Conservation (phyloP, 2,113 vertebrate genomes). For the crab-eating macaque (Macaca fascicularis) region DNA sequence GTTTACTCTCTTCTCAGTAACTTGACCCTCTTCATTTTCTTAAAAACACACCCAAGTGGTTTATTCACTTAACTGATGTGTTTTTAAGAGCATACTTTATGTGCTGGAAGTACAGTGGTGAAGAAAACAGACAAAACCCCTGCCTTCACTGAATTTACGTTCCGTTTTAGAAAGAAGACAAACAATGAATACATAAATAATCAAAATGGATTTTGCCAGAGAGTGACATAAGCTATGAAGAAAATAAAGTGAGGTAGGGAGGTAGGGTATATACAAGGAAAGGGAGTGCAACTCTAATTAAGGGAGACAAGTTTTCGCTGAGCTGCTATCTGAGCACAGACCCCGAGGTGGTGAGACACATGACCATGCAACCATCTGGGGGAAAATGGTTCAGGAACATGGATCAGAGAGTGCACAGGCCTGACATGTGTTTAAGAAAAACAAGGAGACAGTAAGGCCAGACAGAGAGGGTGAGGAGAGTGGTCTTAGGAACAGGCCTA, state of each 20-base stretch:
- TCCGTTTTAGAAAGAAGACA: not conserved
- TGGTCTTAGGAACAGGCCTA: not conserved
- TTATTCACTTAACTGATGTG: not conserved
- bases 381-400: not conserved
- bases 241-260: not conserved
- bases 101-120: not conserved
- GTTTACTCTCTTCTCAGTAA: not conserved
- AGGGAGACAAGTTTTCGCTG: not conserved
- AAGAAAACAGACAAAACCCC: not conserved
- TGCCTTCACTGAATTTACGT: not conserved
- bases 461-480: not conserved
- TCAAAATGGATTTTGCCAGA: not conserved
- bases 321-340: not conserved
- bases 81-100: not conserved
- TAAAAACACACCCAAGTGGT: not conserved
- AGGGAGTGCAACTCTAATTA: not conserved
- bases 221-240: not conserved
- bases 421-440: no score
- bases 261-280: fast-evolving
- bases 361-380: fast-evolving
- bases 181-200: not conserved
- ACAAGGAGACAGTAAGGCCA: not conserved
- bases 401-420: not conserved
- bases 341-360: not conserved
- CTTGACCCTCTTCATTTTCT: not conserved